phyloP scores from a whole-genome alignment of 2,113 vertebrate species.

The Cisticola juncidis region DNA sequence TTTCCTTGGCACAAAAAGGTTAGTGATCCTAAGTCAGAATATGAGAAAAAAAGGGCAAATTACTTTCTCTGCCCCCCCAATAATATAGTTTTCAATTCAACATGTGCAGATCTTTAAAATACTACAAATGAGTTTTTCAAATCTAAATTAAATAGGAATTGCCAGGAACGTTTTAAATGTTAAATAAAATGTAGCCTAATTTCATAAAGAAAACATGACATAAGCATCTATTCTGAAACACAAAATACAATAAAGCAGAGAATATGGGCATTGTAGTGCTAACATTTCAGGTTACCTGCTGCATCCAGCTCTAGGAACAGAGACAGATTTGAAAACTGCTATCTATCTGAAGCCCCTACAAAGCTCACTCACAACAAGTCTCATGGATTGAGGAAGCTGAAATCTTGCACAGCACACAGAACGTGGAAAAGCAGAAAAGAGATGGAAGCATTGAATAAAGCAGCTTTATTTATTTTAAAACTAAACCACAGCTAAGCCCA shows the following conservation, averaged over 20 bases:
- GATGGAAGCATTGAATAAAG: constrained; percentile 22
- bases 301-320: neutral
- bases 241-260: neutral
- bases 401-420: neutral
- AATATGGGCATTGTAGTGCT: neutral
- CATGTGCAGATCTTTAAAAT: neutral
- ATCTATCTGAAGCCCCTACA: neutral
- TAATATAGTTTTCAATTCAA: neutral
- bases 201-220: neutral
- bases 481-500: neutral
- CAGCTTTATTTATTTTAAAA: constrained; percentile 4
- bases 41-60: neutral
- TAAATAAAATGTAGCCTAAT: neutral
- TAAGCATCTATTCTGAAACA: neutral
- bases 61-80: neutral
- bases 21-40: neutral
- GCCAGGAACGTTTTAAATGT: neutral
- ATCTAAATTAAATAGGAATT: neutral
- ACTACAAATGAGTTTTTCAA: neutral
- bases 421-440: neutral
- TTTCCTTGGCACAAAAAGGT: neutral
- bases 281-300: neutral
- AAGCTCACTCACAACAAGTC: neutral
- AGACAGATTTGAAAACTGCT: neutral
- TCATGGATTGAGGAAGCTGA: neutral